Percentiles rank a stretch among this genome's conserved stretches.
These are phyloP conservation scores for Anguilla megastoma DNA, from an alignment of 2,797 vertebrate genomes.

Conservation along the genomic window DNA sequence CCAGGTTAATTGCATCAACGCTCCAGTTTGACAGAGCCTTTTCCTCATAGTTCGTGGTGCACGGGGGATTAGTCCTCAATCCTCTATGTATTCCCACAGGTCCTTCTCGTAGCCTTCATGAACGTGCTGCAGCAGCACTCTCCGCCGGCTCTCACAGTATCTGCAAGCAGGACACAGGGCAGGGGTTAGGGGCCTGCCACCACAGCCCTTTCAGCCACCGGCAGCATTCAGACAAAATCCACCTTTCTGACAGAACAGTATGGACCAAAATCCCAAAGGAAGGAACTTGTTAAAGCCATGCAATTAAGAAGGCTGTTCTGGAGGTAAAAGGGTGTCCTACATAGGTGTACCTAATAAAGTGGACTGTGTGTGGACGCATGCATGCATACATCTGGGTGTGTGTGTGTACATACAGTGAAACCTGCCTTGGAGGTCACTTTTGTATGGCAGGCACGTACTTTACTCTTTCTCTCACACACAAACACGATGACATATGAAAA, in stretches of 20 bases:
- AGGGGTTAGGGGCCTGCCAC: constrained; percentile 2
- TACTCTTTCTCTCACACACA: neutral
- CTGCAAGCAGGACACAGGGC: constrained; percentile 64
- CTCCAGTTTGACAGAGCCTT: constrained; percentile 82
- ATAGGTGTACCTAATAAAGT: too few relatives aligned
- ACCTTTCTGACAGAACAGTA: too few relatives aligned
- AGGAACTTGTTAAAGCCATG: too few relatives aligned
- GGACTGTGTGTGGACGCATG: too few relatives aligned
- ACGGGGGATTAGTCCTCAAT: constrained; percentile 83
- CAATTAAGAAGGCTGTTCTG: too few relatives aligned
- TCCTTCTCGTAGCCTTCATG: constrained; percentile 99
- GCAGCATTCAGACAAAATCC: too few relatives aligned
- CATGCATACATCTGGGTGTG: too few relatives aligned
- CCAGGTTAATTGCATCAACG: constrained; percentile 89
- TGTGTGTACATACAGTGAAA: too few relatives aligned
- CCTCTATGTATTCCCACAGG: constrained; percentile 99
- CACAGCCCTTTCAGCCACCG: too few relatives aligned
- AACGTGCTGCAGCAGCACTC: constrained; percentile 98
- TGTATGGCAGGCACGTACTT: neutral
- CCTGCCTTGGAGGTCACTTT: too few relatives aligned
- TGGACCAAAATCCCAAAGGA: too few relatives aligned
- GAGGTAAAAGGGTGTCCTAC: too few relatives aligned
- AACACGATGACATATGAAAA: neutral
- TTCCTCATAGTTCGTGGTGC: constrained; percentile 48
- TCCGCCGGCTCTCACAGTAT: constrained; percentile 99